phyloP scores from a whole-genome alignment of 2,113 vertebrate genomes.

The Typhlomys cinereus region DNA sequence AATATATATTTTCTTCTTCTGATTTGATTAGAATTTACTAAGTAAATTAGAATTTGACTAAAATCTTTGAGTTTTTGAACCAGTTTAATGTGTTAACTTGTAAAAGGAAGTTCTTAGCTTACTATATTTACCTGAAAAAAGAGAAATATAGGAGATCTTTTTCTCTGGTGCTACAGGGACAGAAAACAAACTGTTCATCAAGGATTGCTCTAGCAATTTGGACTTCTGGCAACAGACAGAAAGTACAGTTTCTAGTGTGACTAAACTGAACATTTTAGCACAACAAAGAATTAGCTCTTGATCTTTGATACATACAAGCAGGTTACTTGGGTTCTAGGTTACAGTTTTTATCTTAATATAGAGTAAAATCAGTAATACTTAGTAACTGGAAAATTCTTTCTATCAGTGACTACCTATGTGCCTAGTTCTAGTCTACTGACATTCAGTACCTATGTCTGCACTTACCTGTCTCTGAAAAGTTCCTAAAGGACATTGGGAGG shows the following conservation, averaged over 20 bases:
- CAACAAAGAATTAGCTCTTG: neutral
- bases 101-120: neutral
- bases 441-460: neutral
- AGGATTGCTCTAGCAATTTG: rapidly evolving
- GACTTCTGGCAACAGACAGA: neutral
- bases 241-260: neutral
- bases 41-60: too few species aligned
- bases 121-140: neutral
- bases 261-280: neutral
- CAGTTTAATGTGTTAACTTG: neutral
- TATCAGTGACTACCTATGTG: neutral
- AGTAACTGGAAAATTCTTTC: neutral
- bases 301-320: neutral
- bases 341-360: too few species aligned
- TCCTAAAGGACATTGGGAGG: too few species aligned
- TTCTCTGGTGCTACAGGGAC: neutral
- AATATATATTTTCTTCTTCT: neutral
- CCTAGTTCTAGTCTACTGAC: neutral
- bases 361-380: too few species aligned
- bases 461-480: too few species aligned
- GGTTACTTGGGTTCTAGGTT: neutral
- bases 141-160: neutral
- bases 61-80: neutral
- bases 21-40: neutral
- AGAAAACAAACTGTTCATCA: neutral